Evolutionary conservation across 2,113 vertebrate species (phyloP).

Genomic region (Coracopsis vasa): DNA sequence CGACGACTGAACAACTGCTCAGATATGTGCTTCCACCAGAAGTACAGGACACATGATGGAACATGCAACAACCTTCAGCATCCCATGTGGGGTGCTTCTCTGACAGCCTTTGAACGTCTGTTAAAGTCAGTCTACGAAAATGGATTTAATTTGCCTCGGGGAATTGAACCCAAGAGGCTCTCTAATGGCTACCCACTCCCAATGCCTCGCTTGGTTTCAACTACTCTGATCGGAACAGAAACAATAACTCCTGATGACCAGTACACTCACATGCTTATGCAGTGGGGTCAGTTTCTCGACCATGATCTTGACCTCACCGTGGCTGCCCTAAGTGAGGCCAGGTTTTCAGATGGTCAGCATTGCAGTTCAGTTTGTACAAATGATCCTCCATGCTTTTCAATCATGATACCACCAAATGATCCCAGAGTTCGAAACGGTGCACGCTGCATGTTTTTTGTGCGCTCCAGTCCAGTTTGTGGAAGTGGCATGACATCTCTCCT

Average conservation of each 20-base stretch:
- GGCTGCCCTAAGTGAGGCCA: slow-evolving; percentile 90
- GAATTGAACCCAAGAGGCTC: slow-evolving; percentile 73
- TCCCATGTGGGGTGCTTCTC: slow-evolving; percentile 96
- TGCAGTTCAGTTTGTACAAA: slow-evolving; percentile 90
- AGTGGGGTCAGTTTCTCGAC: slow-evolving; percentile 98
- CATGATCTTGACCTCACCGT: slow-evolving; percentile 95
- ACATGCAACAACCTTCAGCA: slow-evolving; percentile 98
- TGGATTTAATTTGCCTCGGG: slow-evolving; percentile 93
- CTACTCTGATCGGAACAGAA: slow-evolving; percentile 90
- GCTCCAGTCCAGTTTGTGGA: slow-evolving; percentile 95
- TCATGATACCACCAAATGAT: slow-evolving; percentile 91
- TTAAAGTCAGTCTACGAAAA: slow-evolving; percentile 96
- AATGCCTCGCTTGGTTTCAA: slow-evolving; percentile 91
- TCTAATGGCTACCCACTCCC: slow-evolving; percentile 86
- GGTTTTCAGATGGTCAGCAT: slow-evolving; percentile 94
- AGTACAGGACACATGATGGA: slow-evolving; percentile 93
- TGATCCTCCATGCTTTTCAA: slow-evolving; percentile 93
- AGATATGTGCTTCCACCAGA: slow-evolving; percentile 97
- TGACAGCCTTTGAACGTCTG: slow-evolving; percentile 94
- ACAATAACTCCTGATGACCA: slow-evolving; percentile 87
- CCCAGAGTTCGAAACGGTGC: slow-evolving; percentile 81
- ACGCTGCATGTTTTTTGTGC: slow-evolving; percentile 98
- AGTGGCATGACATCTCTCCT: slow-evolving; percentile 97
- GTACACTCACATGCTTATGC: slow-evolving; percentile 98
- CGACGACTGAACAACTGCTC: slow-evolving; percentile 95